Percentiles rank a stretch among this genome's conserved stretches.
These are phyloP conservation scores for Hydrotaea cyrtoneurina DNA, from an alignment of 2,888 invertebrate species.

Conservation along the genomic window DNA sequence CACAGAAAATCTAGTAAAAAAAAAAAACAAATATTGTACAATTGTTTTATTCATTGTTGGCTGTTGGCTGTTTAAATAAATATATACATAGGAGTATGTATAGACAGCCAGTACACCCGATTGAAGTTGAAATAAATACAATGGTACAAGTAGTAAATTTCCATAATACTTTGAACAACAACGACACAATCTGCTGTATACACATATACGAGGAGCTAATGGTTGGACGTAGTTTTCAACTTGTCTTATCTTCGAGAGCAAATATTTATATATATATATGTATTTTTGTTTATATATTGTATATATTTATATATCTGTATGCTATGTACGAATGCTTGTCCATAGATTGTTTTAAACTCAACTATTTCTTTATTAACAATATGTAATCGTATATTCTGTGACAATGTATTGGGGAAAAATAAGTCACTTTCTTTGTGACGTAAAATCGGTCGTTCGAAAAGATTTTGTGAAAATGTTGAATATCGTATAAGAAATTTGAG, in stretches of 20 bases:
- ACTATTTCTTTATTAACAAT: background rate
- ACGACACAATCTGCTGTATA: background rate
- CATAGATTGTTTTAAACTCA: conserved; percentile 12
- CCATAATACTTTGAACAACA: conserved; percentile 29
- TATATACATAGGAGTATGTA: background rate
- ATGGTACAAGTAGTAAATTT: conserved; percentile 20
- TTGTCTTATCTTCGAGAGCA: background rate
- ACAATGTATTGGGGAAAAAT: background rate
- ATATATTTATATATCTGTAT: background rate
- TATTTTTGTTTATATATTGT: background rate
- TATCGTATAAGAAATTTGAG: no score
- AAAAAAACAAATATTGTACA: background rate
- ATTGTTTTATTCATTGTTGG: conserved; percentile 1
- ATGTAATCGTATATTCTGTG: background rate
- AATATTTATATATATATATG: background rate
- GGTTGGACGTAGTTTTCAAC: background rate
- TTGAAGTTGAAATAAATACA: background rate
- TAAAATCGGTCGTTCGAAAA: no score
- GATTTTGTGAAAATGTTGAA: no score
- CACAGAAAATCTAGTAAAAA: background rate
- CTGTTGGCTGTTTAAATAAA: conserved; percentile 16
- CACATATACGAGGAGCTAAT: background rate
- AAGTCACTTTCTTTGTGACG: no score
- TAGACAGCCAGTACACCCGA: no score
- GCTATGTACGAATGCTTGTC: background rate